Evolutionary conservation across 2,113 vertebrate genomes (phyloP).

Genomic region (Thunnus thynnus): DNA sequence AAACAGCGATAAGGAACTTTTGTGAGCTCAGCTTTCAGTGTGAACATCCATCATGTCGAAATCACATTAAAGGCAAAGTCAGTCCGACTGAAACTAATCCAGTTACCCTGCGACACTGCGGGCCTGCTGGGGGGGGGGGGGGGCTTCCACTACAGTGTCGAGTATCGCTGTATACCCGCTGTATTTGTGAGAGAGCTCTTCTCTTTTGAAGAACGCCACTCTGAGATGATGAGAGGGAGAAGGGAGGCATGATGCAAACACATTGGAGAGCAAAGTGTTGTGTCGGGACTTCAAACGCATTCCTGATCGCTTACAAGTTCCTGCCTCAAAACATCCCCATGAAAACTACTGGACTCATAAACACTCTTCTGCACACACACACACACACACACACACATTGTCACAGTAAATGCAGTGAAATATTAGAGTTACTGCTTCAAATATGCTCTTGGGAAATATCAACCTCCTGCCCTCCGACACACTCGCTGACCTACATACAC

Average conservation of each 20-base stretch:
- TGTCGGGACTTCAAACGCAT: constrained; percentile 82
- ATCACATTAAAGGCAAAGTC: constrained; percentile 35
- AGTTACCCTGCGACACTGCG: constrained; percentile 30
- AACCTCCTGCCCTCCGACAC: constrained; percentile 3
- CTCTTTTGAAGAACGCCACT: constrained; percentile 34
- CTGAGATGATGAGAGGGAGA: constrained; percentile 57
- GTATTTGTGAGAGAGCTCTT: constrained; percentile 28
- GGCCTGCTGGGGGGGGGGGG: constrained; percentile 25
- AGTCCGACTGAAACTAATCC: constrained; percentile 64
- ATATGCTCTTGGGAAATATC: constrained; percentile 18
- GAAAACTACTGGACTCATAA: constrained; percentile 26
- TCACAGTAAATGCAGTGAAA: constrained; percentile 34
- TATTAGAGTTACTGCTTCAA: constrained; percentile 38
- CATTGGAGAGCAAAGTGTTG: constrained; percentile 52
- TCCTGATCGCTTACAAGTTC: constrained; percentile 74
- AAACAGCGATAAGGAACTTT: constrained; percentile 34
- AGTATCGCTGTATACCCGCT: constrained; percentile 45
- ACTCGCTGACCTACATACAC: constrained; percentile 36
- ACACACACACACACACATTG: constrained; percentile 6
- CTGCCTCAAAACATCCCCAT: constrained; percentile 48
- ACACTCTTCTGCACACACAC: not conserved
- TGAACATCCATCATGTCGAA: constrained; percentile 44
- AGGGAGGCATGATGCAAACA: constrained; percentile 29
- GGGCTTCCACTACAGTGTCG: constrained; percentile 27
- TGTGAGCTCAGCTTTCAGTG: constrained; percentile 51